Evolutionary conservation across 2,797 vertebrate genomes (phyloP).

Genomic region (Petrocephalus sullivani): DNA sequence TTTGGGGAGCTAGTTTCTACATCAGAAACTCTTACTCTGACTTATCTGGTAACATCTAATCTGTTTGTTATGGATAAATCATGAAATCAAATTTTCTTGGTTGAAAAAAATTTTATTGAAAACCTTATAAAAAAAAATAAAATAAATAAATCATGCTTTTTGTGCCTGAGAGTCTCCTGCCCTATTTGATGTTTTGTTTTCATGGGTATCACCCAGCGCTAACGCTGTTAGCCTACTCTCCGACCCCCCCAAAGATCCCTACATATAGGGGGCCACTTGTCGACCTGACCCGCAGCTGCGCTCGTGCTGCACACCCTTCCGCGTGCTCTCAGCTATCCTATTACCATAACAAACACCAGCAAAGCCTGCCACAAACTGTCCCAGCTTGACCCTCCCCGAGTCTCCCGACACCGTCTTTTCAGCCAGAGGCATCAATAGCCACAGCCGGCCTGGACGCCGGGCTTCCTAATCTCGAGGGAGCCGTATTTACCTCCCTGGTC

Average conservation of each 20-base stretch:
- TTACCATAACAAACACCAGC: slow-evolving; percentile 44
- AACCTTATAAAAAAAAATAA: too few species aligned
- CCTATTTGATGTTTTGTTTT: not conserved
- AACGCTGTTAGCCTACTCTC: not conserved
- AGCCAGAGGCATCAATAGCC: slow-evolving; percentile 38
- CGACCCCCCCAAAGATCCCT: not conserved
- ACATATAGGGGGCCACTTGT: not conserved
- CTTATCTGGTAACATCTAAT: not conserved
- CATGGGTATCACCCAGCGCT: not conserved
- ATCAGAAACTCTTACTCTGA: not conserved
- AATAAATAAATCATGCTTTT: not conserved
- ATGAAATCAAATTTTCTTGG: not conserved
- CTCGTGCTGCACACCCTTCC: not conserved
- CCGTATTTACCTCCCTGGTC: slow-evolving; percentile 36
- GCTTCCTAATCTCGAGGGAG: slow-evolving; percentile 35
- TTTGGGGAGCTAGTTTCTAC: not conserved
- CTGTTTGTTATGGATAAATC: not conserved
- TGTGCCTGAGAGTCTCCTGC: not conserved
- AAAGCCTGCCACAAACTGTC: slow-evolving; percentile 26
- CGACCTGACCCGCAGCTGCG: not conserved
- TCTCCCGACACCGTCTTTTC: slow-evolving; percentile 13
- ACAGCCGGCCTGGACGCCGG: slow-evolving; percentile 23
- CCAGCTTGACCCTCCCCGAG: slow-evolving; percentile 19
- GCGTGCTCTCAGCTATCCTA: slow-evolving; percentile 20
- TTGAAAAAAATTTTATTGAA: not conserved